These are phyloP conservation scores for Chrysomela aeneicollis DNA, from an alignment of 2,888 invertebrate species.

Conservation along the genomic window DNA sequence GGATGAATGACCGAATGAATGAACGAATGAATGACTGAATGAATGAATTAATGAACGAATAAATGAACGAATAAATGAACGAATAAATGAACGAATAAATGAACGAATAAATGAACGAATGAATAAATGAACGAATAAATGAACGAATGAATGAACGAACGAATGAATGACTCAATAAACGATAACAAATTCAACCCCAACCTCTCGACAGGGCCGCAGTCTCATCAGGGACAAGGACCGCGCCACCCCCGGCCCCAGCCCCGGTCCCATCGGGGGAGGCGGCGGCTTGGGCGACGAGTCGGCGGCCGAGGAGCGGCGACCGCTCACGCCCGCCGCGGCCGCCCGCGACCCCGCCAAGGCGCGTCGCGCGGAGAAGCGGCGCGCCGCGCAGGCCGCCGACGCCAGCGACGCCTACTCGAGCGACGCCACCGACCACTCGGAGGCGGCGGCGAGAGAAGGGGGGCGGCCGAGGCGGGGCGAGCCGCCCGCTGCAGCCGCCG, in stretches of 20 bases:
- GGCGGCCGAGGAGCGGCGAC: conserved; percentile 35
- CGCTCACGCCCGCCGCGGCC: conserved; percentile 21
- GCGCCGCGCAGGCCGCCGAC: conserved; percentile 36
- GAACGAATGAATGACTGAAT: too few species aligned
- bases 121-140: too few species aligned
- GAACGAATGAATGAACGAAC: too few species aligned
- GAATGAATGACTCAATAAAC: too few species aligned
- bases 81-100: too few species aligned
- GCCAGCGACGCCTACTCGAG: conserved; percentile 50
- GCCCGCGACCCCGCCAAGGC: conserved; percentile 26
- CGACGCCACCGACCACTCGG: conserved; percentile 52
- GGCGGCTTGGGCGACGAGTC: conserved; percentile 49
- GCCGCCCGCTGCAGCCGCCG: background rate
- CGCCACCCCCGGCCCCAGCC: conserved; percentile 58
- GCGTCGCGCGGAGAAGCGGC: conserved; percentile 32
- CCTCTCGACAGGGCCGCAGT: background rate
- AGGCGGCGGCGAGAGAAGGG: conserved; percentile 46
- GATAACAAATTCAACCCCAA: too few species aligned
- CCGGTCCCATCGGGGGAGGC: conserved; percentile 54
- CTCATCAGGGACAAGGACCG: conserved; percentile 71
- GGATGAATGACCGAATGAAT: too few species aligned
- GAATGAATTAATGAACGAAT: too few species aligned
- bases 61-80: too few species aligned
- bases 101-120: too few species aligned
- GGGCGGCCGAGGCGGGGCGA: conserved; percentile 50